Evolutionary conservation across 1,140 invertebrate genomes (phyloP), one percentile per base, ranked within the genome.

Genomic region (Leptopilina boulardi): DNA sequence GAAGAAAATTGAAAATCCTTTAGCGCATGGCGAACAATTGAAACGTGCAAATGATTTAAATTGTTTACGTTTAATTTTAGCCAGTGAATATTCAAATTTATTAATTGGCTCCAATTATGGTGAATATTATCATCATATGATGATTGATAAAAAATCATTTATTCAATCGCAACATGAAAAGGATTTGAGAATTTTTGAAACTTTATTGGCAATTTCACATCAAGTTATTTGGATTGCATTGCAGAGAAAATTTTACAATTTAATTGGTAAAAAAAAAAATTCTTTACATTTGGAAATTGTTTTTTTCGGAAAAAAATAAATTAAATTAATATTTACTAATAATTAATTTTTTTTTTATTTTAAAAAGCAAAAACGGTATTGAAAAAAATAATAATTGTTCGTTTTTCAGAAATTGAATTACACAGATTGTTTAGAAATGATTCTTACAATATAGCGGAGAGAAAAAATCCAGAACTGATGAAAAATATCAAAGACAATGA

Each of bases 201-300:
- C 90, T 4, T 81, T 94, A 13, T 85, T 94, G 51, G 89, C 91
- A 76, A 89, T 94, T 78, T 90, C 92, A 74, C 90, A 92, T 15
- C 91, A 93, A 82, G 91, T 94, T 47, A 91, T 93, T 3, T 95
- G 94, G 94, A 91, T 94, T 75, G 92, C 93, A 19, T 86, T 94
- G 19, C 88, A 92, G 44, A 86, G 93, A 42, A 92, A 92, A 79
- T 84, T 92, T 75, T 92, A 92, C 76, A 89, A 90, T 82, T 86
- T 94, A 70, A 93, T 94, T 77, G 93, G 92, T 92, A 59, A 75
- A 72, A 11, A 44, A 26, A n/a, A n/a, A n/a, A n/a, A n/a, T n/a
- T n/a, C 19, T 71, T 26, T 54, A 6, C 4, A 11, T 81, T 10
- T 34, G 15, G 8, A 73, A 79, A 11, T 18, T 44, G 21, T 71